Evolutionary conservation across 1,140 invertebrate species (phyloP), one percentile per base, ranked within the genome.

Genomic region (Mercenaria mercenaria): DNA sequence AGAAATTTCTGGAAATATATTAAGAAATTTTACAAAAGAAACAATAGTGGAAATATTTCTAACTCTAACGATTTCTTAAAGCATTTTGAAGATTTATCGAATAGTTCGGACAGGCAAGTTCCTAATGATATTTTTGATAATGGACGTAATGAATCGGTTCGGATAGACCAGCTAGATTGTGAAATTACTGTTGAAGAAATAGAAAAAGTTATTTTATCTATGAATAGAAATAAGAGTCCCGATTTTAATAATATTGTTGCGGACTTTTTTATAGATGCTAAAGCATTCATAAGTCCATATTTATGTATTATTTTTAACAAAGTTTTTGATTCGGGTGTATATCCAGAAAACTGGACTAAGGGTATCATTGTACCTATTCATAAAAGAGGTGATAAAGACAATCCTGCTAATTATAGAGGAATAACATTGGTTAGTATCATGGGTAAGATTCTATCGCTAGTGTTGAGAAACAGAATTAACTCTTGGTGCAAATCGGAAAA

Each of bases 381-480:
- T 56, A 56, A 80, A 80, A 80, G 52, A 29, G 52, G 77, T 47
- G 77, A 80, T n/a, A 39, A 3, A 20, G 39, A 39, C 39, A 41
- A 76, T 41, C 84, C 69, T n/a, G 29, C 23, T 26, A 82, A 82
- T 82, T 82, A 82, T 82, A 56, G 80, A n/a, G 80, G 32, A 26
- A 39, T 61, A 18, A 26, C 52, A 20, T 82, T 82, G n/a, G n/a
- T 82, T 43, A 11, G 39, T 64, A 41, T 82, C 26, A 34, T 82
- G 37, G 26, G 26, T 13, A 82, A 82, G 37, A 37, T 82, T 39
- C 61, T 67, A 6, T 67, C 32, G n/a, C 61, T 59, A n/a, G 34
- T 37, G 18, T 37, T 82, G 8, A 82, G 56, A 56, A 82, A 67
- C 20, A 61, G 52, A 37, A 18, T 82, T 34, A 59, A 59, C 29